Evolutionary conservation across 2,888 invertebrate genomes (phyloP), one percentile per base, ranked within the genome.

Genomic region (Melanotus villosus): DNA sequence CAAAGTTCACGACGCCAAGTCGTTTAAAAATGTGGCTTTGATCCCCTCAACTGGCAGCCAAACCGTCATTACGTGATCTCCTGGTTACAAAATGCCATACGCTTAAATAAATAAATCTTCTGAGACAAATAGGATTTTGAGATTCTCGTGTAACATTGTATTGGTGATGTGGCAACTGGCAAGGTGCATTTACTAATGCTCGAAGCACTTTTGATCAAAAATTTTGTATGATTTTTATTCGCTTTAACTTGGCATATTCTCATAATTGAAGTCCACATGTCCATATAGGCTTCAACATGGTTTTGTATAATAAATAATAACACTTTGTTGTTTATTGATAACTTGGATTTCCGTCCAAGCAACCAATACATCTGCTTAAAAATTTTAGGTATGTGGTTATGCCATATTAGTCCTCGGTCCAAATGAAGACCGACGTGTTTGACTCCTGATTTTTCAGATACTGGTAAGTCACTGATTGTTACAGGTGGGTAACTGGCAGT

Each of bases 131-230:
- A 18, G 9, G 26, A 54, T 54, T 7, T 54, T 54, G 5, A 16
- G 32, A 30, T 54, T 30, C 23, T 30, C 12, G 26, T 45, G 1
- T 9, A 58, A 14, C 50, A 26, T 59, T 56, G 30, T 16, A n/a
- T 32, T 63, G 19, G 16, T 54, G 9, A 47, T 12, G n/a, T 63
- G 18, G n/a, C 18, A 41, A 38, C 7, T 63, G 18, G n/a, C 18
- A 41, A 38, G 38, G n/a, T 38, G 38, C 38, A 38, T 14, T n/a
- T 38, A 38, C n/a, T n/a, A 38, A 38, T 4, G n/a, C 5, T 38
- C 14, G 38, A 38, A 38, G 38, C 14, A 38, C 38, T 38, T 38
- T 38, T 38, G 26, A 26, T 26, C 7, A 26, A 26, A 26, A 26
- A 26, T 7, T 26, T 26, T 26, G 26, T 26, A 7, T 26, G 7